These are phyloP conservation scores for Drosophila nigricruria DNA, from an alignment of 2,888 invertebrate species.

Conservation along the genomic window DNA sequence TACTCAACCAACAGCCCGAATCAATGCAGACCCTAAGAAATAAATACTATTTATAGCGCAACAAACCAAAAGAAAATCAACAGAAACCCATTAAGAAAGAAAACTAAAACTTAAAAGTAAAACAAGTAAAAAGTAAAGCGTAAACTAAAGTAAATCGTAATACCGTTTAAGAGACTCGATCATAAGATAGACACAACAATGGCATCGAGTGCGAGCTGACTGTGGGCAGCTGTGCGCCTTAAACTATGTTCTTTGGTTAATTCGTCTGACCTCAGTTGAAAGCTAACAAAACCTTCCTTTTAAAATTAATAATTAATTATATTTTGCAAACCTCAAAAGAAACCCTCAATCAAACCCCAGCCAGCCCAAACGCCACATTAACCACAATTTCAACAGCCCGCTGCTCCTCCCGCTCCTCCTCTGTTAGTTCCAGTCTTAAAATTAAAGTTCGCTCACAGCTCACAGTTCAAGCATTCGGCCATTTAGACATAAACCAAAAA, in stretches of 20 bases:
- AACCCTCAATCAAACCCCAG: conserved; percentile 7
- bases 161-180: conserved; percentile 54
- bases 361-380: conserved; percentile 1
- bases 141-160: conserved; percentile 47
- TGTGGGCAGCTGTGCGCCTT: conserved; percentile 26
- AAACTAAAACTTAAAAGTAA: conserved; percentile 31
- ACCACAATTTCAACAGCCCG: conserved; percentile 24
- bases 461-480: conserved; percentile 46
- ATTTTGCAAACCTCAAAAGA: conserved; percentile 6
- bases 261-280: conserved; percentile 8
- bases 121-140: conserved; percentile 42
- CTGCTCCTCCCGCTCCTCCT: not conserved
- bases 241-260: not conserved
- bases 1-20: conserved; percentile 42
- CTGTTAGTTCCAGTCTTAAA: conserved; percentile 9
- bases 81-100: conserved; percentile 42
- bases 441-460: conserved; percentile 36
- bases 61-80: conserved; percentile 20
- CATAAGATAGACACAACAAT: conserved; percentile 49
- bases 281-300: conserved; percentile 24
- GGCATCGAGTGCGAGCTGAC: conserved; percentile 36
- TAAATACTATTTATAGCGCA: conserved; percentile 40
- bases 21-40: conserved; percentile 26
- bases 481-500: conserved; percentile 31
- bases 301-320: conserved; percentile 25